These are phyloP conservation scores for Apolygus lucorum DNA, from an alignment of 1,140 invertebrate species.

Conservation along the genomic window DNA sequence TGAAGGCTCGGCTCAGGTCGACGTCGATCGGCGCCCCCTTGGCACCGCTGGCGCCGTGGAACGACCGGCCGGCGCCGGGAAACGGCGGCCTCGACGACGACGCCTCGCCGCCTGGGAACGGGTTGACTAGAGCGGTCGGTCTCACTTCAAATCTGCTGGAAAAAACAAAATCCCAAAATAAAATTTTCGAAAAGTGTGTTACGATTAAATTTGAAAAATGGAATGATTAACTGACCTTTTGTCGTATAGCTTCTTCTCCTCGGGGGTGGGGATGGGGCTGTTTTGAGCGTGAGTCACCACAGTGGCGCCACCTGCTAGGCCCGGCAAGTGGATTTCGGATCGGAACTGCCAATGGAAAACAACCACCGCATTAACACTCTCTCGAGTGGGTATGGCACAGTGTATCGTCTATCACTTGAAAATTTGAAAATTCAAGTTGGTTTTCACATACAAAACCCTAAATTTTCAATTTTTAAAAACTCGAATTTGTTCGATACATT, in stretches of 20 bases:
- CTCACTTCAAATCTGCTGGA: background rate
- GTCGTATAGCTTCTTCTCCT: background rate
- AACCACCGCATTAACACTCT: too few species aligned
- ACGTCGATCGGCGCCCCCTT: too few species aligned
- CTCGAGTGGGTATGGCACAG: too few species aligned
- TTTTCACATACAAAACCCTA: too few species aligned
- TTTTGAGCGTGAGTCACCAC: background rate
- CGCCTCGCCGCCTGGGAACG: constrained; percentile 8
- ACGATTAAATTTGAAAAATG: background rate
- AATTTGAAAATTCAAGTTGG: too few species aligned
- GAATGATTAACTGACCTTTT: background rate
- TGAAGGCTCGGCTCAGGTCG: too few species aligned
- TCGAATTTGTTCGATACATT: too few species aligned
- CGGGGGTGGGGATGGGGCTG: background rate
- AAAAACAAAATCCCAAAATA: background rate
- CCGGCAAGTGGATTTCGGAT: background rate
- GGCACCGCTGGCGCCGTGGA: too few species aligned
- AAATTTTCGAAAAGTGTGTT: background rate
- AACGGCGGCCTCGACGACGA: background rate
- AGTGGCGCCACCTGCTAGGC: background rate
- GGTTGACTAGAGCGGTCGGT: constrained; percentile 14
- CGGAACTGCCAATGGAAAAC: background rate
- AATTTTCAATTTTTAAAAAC: too few species aligned
- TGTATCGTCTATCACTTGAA: too few species aligned
- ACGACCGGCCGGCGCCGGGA: too few species aligned